Percentiles rank a stretch among this genome's conserved stretches.
These are phyloP conservation scores for Perca fluviatilis DNA, from an alignment of 2,113 vertebrate genomes.

Conservation along the genomic window DNA sequence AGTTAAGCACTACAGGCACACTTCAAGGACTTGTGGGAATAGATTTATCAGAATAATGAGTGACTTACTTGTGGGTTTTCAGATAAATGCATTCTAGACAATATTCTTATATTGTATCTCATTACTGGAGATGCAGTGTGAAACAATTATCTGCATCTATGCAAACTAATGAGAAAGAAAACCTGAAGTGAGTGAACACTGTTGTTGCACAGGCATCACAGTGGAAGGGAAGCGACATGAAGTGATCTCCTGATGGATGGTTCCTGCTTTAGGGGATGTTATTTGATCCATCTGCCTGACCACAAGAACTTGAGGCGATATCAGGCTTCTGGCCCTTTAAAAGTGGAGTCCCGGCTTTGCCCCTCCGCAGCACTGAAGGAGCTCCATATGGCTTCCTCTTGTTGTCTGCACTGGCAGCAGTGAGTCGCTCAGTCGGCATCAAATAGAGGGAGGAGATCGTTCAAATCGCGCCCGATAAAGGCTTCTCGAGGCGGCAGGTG, in stretches of 20 bases:
- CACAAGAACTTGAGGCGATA: conserved; percentile 24
- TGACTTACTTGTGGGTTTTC: not conserved
- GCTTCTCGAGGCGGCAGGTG: conserved; percentile 44
- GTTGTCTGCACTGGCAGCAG: conserved; percentile 51
- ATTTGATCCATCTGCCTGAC: conserved; percentile 63
- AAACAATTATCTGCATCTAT: not conserved
- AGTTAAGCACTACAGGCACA: not conserved
- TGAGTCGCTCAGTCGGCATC: conserved; percentile 31
- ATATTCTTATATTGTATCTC: not conserved
- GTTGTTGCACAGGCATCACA: conserved; percentile 2
- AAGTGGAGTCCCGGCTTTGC: conserved; percentile 63
- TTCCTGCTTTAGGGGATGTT: conserved; percentile 46
- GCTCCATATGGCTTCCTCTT: conserved; percentile 71
- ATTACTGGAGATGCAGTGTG: not conserved
- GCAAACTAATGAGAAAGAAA: conserved; percentile 8
- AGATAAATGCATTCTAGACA: not conserved
- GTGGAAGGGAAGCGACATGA: conserved; percentile 12
- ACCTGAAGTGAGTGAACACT: conserved; percentile 6
- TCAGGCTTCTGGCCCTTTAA: conserved; percentile 84
- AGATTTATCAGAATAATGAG: not conserved
- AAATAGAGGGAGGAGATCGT: conserved; percentile 20
- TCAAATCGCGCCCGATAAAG: conserved; percentile 29
- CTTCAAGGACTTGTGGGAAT: not conserved
- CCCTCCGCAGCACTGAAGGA: conserved; percentile 55
- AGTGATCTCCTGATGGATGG: conserved; percentile 65